A percentile compares a stretch with the other conserved stretches of the same genome.
Conservation (phyloP, 2,888 invertebrate species). For the Drosophila helvetica region DNA sequence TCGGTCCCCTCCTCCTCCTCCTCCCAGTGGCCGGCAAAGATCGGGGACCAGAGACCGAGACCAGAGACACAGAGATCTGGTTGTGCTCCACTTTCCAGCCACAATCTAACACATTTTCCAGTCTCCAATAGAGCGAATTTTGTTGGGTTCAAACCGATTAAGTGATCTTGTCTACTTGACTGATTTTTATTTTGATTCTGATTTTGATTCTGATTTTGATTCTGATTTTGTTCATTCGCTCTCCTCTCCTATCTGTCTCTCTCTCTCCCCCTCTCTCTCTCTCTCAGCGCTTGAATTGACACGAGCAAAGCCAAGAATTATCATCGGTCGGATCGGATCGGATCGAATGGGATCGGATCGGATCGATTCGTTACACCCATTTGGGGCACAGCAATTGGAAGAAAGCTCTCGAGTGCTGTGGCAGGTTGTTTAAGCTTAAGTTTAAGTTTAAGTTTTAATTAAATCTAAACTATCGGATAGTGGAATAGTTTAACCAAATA, state of each 20-base stretch:
- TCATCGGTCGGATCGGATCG: conserved; percentile 16
- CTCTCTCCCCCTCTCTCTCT: conserved; percentile 19
- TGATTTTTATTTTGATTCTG: conserved; percentile 42
- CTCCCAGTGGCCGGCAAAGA: background rate
- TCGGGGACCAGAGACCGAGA: background rate
- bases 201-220: no score
- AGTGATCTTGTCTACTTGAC: conserved; percentile 58
- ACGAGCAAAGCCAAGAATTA: conserved; percentile 50
- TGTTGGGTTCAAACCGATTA: conserved; percentile 56
- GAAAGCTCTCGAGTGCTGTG: background rate
- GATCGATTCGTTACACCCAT: conserved; percentile 12
- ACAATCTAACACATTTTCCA: conserved; percentile 35
- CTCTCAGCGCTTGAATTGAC: conserved; percentile 52
- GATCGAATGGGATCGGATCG: background rate
- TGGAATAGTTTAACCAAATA: no score
- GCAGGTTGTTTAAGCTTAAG: no score
- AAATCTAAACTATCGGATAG: no score
- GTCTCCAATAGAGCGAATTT: conserved; percentile 21
- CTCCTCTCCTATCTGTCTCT: no score
- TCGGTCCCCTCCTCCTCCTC: conserved; percentile 23
- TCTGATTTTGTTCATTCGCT: no score
- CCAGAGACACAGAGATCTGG: conserved; percentile 24
- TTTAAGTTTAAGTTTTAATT: no score
- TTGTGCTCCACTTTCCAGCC: conserved; percentile 47
- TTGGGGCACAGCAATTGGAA: conserved; percentile 1